Evolutionary conservation across 2,888 invertebrate genomes (phyloP).

Genomic region (Cylloceria caligata): DNA sequence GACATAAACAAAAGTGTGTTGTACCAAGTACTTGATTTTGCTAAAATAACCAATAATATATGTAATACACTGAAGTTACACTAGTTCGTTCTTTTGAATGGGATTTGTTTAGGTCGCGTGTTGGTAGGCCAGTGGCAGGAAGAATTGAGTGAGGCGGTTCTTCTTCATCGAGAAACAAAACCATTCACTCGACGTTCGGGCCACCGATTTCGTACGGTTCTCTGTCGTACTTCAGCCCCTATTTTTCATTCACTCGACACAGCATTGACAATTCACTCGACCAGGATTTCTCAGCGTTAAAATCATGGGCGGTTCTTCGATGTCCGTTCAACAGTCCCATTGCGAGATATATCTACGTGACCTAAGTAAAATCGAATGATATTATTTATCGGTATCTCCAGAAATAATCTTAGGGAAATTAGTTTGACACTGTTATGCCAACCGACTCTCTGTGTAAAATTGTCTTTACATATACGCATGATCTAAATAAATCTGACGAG

Average conservation of each 20-base stretch:
- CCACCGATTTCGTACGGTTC: constrained; percentile 34
- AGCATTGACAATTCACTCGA: constrained; percentile 31
- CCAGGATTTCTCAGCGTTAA: constrained; percentile 30
- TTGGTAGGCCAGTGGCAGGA: constrained; percentile 2
- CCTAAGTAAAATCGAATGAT: too few relatives aligned
- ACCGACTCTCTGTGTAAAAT: too few relatives aligned
- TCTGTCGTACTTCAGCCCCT: constrained; percentile 27
- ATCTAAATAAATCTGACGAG: too few relatives aligned
- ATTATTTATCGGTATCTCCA: too few relatives aligned
- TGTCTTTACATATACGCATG: too few relatives aligned
- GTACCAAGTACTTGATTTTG: neutral
- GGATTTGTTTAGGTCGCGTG: constrained; percentile 58
- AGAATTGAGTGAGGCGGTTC: constrained; percentile 22
- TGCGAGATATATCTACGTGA: too few relatives aligned
- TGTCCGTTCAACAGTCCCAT: constrained; percentile 16
- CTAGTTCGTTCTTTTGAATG: constrained; percentile 36
- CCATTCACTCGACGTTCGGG: neutral
- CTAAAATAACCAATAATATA: neutral
- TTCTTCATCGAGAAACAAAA: constrained; percentile 2
- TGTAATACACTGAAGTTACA: constrained; percentile 9
- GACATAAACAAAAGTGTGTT: neutral
- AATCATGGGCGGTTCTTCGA: constrained; percentile 37
- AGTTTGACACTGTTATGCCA: too few relatives aligned
- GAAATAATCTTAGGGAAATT: too few relatives aligned
- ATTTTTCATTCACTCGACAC: constrained; percentile 29